Base-by-base conservation (phyloP, 2,797 vertebrate genomes). In the Lepilemur ruficaudatus region DNA sequence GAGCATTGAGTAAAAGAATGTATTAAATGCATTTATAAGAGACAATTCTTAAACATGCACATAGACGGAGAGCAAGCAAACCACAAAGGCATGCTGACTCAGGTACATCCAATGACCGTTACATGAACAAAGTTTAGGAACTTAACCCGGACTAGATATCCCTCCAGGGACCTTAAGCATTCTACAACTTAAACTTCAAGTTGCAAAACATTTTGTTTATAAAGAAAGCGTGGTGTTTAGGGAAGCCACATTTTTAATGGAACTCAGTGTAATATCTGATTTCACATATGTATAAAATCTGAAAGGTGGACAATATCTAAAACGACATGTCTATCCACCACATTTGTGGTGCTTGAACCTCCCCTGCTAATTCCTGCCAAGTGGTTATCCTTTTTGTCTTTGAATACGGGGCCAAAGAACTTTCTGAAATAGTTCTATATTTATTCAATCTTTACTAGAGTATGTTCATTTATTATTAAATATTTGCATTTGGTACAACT, bases 401-500 rank as follows among this genome's bases (percentile, higher is more conserved):
- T 48, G 15, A 91, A 50, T 46, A 76, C 7, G 79, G 13, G n/a
- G 4, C 59, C 46, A 76, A 78, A 87, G 18, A 69, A 90, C 35
- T 59, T 93, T 55, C 38, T 43, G 22, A 5, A 90, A 70, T 75
- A 67, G 4, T 78, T 81, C 63, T 84, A 46, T 76, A 67, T 85
- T 61, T 91, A 76, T 48, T 59, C 65, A 46, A 67, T 87, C 14
- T 63, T 96, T 69, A 75, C 17, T 87, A 76, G 52, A 57, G 38
- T 75, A 63, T 94, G 75, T 57, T 83, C 50, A 13, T 52, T 0
- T 79, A n/a, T 67, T 43, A 32, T 65, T 86, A 88, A 91, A 10
- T 95, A 76, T 78, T 96, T 88, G 41, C 20, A n/a, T 73, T 92
- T 96, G 22, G 38, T 57, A 84, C 41, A 93, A 93, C 1, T 61